Percentiles rank a stretch among this genome's conserved stretches.
These are phyloP conservation scores for Drosophila pruinosa DNA, from an alignment of 1,140 invertebrate genomes.

Conservation along the genomic window DNA sequence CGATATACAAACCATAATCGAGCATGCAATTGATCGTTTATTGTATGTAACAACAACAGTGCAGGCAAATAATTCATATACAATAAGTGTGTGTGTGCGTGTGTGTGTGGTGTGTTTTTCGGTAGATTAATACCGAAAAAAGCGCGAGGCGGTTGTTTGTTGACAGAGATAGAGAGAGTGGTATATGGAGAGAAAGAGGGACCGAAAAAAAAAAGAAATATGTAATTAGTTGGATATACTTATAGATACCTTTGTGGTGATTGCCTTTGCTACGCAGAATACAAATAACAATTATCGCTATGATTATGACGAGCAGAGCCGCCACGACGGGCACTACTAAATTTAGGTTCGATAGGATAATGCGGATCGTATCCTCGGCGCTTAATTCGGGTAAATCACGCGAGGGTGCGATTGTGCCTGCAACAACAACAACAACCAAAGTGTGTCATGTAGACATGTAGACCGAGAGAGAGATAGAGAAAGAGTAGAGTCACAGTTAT, in stretches of 20 bases:
- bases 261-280: slow-evolving; percentile 92
- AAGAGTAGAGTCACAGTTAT: slow-evolving; percentile 17
- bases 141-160: slow-evolving; percentile 45
- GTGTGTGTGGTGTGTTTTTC: slow-evolving; percentile 5
- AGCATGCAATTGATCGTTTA: slow-evolving; percentile 45
- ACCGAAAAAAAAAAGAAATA: slow-evolving; percentile 66
- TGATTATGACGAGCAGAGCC: slow-evolving; percentile 94
- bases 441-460: slow-evolving; percentile 47
- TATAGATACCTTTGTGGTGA: slow-evolving; percentile 90
- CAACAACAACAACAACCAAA: slow-evolving; percentile 83
- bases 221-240: slow-evolving; percentile 66
- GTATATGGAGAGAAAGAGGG: slow-evolving; percentile 49
- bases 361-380: slow-evolving; percentile 91
- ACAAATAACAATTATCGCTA: slow-evolving; percentile 95
- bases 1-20: slow-evolving; percentile 40
- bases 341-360: slow-evolving; percentile 94
- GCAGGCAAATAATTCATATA: slow-evolving; percentile 49
- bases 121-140: slow-evolving; percentile 29
- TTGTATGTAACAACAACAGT: slow-evolving; percentile 47
- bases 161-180: neutral
- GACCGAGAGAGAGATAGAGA: slow-evolving; percentile 4
- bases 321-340: slow-evolving; percentile 96
- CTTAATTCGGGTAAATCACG: slow-evolving; percentile 91
- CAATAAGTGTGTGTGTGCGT: slow-evolving; percentile 4
- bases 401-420: slow-evolving; percentile 96